phyloP scores from a whole-genome alignment of 1,140 invertebrate species.

The Zaprionus nigranus region DNA sequence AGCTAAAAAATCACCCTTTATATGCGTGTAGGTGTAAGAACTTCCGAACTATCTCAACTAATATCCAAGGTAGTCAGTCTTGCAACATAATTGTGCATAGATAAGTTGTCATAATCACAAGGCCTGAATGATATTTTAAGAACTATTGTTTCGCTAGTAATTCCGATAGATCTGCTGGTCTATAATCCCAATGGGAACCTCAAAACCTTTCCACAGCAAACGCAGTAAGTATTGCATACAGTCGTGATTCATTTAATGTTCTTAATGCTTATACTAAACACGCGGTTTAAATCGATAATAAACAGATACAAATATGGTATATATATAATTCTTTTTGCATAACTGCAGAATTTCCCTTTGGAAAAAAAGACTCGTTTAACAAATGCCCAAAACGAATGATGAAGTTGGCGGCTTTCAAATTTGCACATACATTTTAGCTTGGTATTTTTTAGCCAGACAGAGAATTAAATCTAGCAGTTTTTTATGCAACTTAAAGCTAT shows the following conservation, averaged over 20 bases:
- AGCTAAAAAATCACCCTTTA: no score
- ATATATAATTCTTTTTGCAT: slow-evolving; percentile 2
- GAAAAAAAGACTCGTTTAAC: slow-evolving; percentile 41
- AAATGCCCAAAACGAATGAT: slow-evolving; percentile 41
- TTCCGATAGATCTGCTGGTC: no score
- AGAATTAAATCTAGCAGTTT: slow-evolving; percentile 17
- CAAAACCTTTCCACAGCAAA: background rate
- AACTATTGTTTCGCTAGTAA: no score
- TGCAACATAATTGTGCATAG: no score
- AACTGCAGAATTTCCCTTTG: slow-evolving; percentile 27
- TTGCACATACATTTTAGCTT: slow-evolving; percentile 7
- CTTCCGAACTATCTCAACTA: no score
- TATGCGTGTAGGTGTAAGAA: no score
- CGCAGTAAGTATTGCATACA: slow-evolving; percentile 45
- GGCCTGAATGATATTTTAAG: no score
- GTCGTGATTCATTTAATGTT: slow-evolving; percentile 49
- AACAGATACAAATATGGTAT: slow-evolving; percentile 40
- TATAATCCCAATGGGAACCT: no score
- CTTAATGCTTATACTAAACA: slow-evolving; percentile 62
- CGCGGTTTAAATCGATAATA: slow-evolving; percentile 48
- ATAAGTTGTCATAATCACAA: no score
- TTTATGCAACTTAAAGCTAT: slow-evolving; percentile 54
- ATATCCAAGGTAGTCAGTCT: no score
- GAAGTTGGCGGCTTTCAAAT: slow-evolving; percentile 26
- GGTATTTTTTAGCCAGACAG: background rate